phyloP scores from a whole-genome alignment of 2,888 invertebrate genomes.

The Strigamia maritima region DNA sequence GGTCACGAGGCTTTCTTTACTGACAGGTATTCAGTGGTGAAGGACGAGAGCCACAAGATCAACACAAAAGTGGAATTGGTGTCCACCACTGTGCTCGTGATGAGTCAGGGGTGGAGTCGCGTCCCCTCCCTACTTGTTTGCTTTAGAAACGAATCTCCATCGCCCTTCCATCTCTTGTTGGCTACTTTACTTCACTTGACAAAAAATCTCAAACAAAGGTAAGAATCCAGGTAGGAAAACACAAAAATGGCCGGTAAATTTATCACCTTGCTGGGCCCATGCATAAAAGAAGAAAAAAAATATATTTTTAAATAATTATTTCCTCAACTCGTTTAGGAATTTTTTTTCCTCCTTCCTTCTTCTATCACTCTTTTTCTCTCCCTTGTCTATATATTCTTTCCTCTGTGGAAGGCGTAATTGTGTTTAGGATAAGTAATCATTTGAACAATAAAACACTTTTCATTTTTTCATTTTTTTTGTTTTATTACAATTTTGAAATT shows the following conservation, averaged over 20 bases:
- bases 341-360: conserved; percentile 2
- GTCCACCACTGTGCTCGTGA: conserved; percentile 24
- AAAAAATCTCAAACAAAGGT: background rate
- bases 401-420: background rate
- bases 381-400: background rate
- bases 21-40: conserved; percentile 30
- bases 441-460: background rate
- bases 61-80: conserved; percentile 34
- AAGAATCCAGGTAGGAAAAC: background rate
- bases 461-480: background rate
- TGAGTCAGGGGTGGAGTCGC: conserved; percentile 20
- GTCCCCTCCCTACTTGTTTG: conserved; percentile 18
- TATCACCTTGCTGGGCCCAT: background rate
- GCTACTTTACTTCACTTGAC: background rate
- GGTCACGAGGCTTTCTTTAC: conserved; percentile 15
- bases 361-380: conserved; percentile 31
- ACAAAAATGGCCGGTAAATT: background rate
- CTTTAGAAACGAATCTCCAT: conserved; percentile 15
- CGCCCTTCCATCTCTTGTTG: background rate
- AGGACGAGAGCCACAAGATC: conserved; percentile 32
- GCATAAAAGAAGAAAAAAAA: background rate
- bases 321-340: background rate
- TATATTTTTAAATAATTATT: conserved; percentile 13
- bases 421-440: background rate
- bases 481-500: background rate